Base-by-base conservation (phyloP, 1,140 invertebrate species). In the Cyclina sinensis region DNA sequence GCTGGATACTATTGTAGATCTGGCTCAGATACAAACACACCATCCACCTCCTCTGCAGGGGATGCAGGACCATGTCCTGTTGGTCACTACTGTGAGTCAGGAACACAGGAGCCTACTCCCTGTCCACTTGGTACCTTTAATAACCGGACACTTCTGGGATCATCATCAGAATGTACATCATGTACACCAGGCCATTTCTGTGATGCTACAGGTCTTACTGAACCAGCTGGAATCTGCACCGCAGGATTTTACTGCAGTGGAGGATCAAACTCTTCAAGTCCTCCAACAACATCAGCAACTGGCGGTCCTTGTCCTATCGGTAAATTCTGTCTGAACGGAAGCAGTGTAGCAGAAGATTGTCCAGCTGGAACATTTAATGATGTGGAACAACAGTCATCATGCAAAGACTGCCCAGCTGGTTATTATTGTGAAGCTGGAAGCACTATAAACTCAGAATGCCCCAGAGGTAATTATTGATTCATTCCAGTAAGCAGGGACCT, bases 121-220 rank as follows among this genome's bases (percentile, higher is more conserved):
- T 95, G 94, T 81, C 94, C 94, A 73, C 74, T 91, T 32, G 94
- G 94, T 16, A 94, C 94, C 0, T 95, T 95, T 90, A 93, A 92
- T 88, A 95, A 95, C 82, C 51, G 87, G 39, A 95, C 94, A 1
- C 88, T 90, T 76, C 68, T 93, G 32, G 91, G 59, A 5, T 62
- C 88, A 16, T 88, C 83, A 21, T 16, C 89, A 12, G 91, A 93
- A 46, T 95, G 94, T 68, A 92, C 91, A 78, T 27, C 46, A 16
- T 95, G 94, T 86, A 89, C 92, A 37, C 92, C 92, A 24, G 94
- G 94, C 24, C 93, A 94, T 54, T 93, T 90, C 89, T 95, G 94
- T 90, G 91, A 93, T 70, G 32, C 87, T 12, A 92, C 94, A 35
- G 94, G 93, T 18, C 90, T 95, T 3, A 79, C 30, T 3, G 92